Conservation (phyloP, 2,888 invertebrate species). For the Mesorhabditis spiculigera region DNA sequence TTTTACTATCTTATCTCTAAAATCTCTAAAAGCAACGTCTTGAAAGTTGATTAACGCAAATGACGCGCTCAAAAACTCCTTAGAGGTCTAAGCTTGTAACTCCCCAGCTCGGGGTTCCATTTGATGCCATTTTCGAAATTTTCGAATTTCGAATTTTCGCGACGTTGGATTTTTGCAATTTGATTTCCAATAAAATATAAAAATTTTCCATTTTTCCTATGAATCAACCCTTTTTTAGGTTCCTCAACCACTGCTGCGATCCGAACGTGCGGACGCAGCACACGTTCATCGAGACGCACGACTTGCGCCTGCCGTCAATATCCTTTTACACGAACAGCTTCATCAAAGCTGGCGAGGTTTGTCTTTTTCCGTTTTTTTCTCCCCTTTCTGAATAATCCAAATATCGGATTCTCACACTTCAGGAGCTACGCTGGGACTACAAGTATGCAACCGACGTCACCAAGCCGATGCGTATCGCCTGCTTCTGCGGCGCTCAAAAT, state of each 20-base stretch:
- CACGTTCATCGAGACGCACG: constrained; percentile 97
- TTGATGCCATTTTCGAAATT: too few relatives aligned
- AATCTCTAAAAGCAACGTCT: too few relatives aligned
- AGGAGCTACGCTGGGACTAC: constrained; percentile 96
- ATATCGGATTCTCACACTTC: not conserved
- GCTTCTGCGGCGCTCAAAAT: constrained; percentile 65
- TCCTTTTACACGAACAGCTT: constrained; percentile 63
- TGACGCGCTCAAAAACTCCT: too few relatives aligned
- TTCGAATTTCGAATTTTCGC: too few relatives aligned
- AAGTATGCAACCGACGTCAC: constrained; percentile 74
- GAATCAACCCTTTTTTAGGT: constrained; percentile 23
- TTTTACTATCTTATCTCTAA: too few relatives aligned
- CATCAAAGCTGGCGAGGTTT: constrained; percentile 72
- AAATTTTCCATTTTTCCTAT: not conserved
- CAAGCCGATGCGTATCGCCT: constrained; percentile 15
- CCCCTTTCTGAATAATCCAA: not conserved
- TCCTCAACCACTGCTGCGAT: constrained; percentile 73
- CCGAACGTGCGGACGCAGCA: constrained; percentile 95
- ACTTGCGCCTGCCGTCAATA: constrained; percentile 70
- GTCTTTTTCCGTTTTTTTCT: not conserved
- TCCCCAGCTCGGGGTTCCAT: too few relatives aligned
- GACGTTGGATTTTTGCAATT: too few relatives aligned
- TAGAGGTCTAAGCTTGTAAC: too few relatives aligned
- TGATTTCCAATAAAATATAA: too few relatives aligned
- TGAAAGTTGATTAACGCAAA: too few relatives aligned